These are phyloP conservation scores for Hozukius guyotensis DNA, from an alignment of 2,797 vertebrate genomes.

Conservation along the genomic window DNA sequence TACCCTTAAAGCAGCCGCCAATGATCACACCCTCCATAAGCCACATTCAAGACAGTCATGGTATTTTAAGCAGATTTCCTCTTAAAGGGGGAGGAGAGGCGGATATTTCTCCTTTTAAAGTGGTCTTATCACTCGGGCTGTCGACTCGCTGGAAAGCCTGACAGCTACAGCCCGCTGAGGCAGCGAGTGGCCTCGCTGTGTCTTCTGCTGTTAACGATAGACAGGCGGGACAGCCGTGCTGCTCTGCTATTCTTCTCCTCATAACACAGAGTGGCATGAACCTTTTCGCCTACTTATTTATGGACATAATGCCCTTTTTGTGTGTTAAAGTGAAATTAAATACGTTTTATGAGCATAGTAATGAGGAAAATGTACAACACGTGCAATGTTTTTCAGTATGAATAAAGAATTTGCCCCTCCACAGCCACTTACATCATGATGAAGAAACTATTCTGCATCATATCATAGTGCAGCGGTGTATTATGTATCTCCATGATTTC, in stretches of 20 bases:
- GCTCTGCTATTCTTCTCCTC: constrained; percentile 71
- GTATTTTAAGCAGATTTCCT: constrained; percentile 79
- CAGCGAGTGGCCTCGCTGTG: constrained; percentile 54
- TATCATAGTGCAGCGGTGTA: not conserved
- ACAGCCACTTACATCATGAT: not conserved
- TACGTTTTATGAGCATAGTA: constrained; percentile 24
- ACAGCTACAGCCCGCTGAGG: constrained; percentile 64
- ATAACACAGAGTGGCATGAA: constrained; percentile 70
- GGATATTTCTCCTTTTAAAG: constrained; percentile 71
- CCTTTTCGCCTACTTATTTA: constrained; percentile 66
- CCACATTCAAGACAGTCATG: constrained; percentile 71
- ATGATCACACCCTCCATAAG: constrained; percentile 72
- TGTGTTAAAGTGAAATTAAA: constrained; percentile 59
- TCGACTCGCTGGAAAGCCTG: constrained; percentile 62
- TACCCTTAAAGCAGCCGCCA: constrained; percentile 66
- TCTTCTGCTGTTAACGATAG: constrained; percentile 68
- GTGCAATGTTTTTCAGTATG: not conserved
- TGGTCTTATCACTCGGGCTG: constrained; percentile 62
- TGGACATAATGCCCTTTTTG: constrained; percentile 65
- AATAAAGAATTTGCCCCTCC: constrained; percentile 14
- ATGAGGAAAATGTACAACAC: not conserved
- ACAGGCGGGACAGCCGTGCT: constrained; percentile 74
- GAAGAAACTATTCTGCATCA: not conserved
- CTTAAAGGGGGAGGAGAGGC: constrained; percentile 67
- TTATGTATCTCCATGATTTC: not conserved